These are phyloP conservation scores for Hypsibius dujardini DNA, from an alignment of 1,140 invertebrate genomes.

Conservation along the genomic window DNA sequence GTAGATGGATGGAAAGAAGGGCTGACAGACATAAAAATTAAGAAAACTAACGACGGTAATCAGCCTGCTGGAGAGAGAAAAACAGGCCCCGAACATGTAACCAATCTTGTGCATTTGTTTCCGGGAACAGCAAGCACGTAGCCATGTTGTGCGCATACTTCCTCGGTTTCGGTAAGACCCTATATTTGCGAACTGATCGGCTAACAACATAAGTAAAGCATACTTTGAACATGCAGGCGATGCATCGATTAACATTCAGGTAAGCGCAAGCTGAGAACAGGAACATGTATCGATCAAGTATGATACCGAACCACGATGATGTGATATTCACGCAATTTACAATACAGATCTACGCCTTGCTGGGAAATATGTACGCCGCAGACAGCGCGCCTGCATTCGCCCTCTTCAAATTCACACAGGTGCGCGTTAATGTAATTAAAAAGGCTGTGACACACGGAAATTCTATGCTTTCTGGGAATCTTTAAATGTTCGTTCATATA, in stretches of 20 bases:
- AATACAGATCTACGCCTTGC: slow-evolving; percentile 62
- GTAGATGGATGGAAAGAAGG: too few relatives aligned
- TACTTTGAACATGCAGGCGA: slow-evolving; percentile 67
- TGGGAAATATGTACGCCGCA: slow-evolving; percentile 58
- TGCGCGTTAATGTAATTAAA: slow-evolving; percentile 29
- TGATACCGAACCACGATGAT: too few relatives aligned
- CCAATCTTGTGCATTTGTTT: slow-evolving; percentile 28
- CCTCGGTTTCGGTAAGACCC: slow-evolving; percentile 80
- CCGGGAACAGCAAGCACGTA: slow-evolving; percentile 42
- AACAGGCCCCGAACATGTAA: too few relatives aligned
- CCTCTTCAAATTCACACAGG: slow-evolving; percentile 80
- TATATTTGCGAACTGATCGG: too few relatives aligned
- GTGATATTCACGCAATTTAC: not conserved
- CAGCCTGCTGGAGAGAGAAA: too few relatives aligned
- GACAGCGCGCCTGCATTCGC: slow-evolving; percentile 81
- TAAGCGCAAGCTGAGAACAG: too few relatives aligned
- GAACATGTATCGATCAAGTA: too few relatives aligned
- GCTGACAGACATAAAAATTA: too few relatives aligned
- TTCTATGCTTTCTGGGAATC: slow-evolving; percentile 20
- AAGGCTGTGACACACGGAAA: too few relatives aligned
- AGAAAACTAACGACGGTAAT: too few relatives aligned
- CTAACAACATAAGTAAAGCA: too few relatives aligned
- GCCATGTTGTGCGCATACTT: slow-evolving; percentile 75
- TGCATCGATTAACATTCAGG: slow-evolving; percentile 9
- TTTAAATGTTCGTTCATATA: slow-evolving; percentile 23